These are phyloP conservation scores for Schizopygopsis malacanthus DNA, from an alignment of 2,797 vertebrate species.

Conservation along the genomic window DNA sequence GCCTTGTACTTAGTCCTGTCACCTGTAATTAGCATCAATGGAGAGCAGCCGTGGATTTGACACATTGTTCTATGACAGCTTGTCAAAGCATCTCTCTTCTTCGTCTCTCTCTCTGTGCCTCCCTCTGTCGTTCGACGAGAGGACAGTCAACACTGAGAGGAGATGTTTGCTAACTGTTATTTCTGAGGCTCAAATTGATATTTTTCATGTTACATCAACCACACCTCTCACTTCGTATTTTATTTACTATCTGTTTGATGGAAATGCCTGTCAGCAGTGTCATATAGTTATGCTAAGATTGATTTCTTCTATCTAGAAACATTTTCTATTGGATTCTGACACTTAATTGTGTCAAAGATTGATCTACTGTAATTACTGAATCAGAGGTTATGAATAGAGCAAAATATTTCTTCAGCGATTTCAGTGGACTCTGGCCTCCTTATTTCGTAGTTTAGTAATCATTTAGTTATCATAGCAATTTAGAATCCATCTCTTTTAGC, in stretches of 20 bases:
- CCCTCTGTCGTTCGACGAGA: constrained; percentile 52
- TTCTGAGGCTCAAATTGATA: constrained; percentile 1
- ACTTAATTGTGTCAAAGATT: constrained; percentile 59
- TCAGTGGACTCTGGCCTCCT: not conserved
- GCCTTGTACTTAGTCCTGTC: constrained; percentile 76
- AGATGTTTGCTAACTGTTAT: constrained; percentile 27
- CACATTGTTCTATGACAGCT: constrained; percentile 69
- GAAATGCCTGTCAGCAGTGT: constrained; percentile 21
- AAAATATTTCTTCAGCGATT: constrained; percentile 37
- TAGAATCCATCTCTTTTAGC: not conserved
- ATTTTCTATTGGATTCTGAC: constrained; percentile 44
- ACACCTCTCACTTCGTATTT: constrained; percentile 26
- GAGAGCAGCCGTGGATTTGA: constrained; percentile 63
- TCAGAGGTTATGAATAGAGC: constrained; percentile 49
- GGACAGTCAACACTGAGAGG: constrained; percentile 44
- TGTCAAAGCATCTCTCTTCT: constrained; percentile 60
- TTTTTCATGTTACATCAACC: constrained; percentile 23
- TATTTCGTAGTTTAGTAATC: not conserved
- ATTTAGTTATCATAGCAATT: not conserved
- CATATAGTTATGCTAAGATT: constrained; percentile 29
- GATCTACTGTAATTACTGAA: constrained; percentile 53
- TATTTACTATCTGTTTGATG: constrained; percentile 32
- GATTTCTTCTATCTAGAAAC: constrained; percentile 43
- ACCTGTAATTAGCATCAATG: constrained; percentile 76
- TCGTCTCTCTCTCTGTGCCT: constrained; percentile 36